Base-by-base conservation (phyloP, 2,113 vertebrate species). In the Butorides virescens region DNA sequence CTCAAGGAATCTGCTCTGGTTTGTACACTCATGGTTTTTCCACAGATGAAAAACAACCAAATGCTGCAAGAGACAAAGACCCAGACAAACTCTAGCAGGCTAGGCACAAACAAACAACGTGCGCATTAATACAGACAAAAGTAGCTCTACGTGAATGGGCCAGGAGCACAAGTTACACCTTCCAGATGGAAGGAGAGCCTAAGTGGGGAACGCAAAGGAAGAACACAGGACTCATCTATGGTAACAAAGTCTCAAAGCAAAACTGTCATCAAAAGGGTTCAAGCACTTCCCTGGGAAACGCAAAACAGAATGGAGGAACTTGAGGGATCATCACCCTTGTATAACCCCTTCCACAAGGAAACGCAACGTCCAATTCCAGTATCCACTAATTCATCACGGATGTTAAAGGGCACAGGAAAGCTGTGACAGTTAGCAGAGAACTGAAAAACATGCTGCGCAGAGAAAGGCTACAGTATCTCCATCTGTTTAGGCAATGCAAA, bases 101-200 rank as follows among this genome's bases (percentile, higher is more conserved):
- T 50, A 42, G 44, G 47, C 42, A 77, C 58, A 50, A 72, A 19
- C 34, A 39, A 81, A 10, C n/a, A 88, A 12, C 2, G 3, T 3
- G 2, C 3, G 10, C 30, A 73, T 78, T 4, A 58, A 50, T 30
- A 68, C 9, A 42, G 72, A 10, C 65, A n/a, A 59, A 61, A 11
- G 27, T 29, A 84, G 39, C 19, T 42, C n/a, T 15, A 5, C 0
- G 0, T 13, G 37, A 91, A 55, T 12, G 37, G 70, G 56, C 7
- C 72, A 77, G 37, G 30, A 66, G 15, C 21, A 3, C 49, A 39
- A 76, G 49, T 76, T 14, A 32, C 2, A 36, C 6, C 8, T 42
- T 86, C 44, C 10, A 36, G 74, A 14, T 4, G 13, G 26, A 17
- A 71, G 15, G 9, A 20, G 16, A 47, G 11, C 21, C 34, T 47